Evolutionary conservation across 2,888 invertebrate species (phyloP).

Genomic region (Eumerus sabulonum): DNA sequence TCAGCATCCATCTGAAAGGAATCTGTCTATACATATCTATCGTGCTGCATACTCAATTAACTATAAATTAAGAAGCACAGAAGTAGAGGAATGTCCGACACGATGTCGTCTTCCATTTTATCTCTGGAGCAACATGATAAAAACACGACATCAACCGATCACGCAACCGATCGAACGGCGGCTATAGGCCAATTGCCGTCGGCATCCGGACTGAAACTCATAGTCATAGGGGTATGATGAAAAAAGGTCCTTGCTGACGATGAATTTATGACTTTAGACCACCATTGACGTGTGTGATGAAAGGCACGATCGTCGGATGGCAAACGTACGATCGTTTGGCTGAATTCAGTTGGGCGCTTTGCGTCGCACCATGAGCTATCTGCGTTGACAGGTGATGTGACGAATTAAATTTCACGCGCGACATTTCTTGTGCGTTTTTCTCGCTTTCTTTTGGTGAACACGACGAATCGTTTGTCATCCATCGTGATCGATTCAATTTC

Average conservation of each 20-base stretch:
- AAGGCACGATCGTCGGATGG: conserved; percentile 20
- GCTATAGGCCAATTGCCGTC: conserved; percentile 25
- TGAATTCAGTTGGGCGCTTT: conserved; percentile 43
- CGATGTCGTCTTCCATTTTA: conserved; percentile 58
- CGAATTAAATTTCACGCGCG: conserved; percentile 68
- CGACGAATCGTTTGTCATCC: conserved; percentile 64
- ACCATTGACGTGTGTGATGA: conserved; percentile 65
- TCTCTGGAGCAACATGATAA: conserved; percentile 55
- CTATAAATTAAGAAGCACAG: conserved; percentile 54
- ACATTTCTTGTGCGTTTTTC: conserved; percentile 35
- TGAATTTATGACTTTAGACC: conserved; percentile 67
- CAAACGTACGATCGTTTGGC: conserved; percentile 16
- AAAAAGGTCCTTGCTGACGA: conserved; percentile 53
- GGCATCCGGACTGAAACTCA: conserved; percentile 34
- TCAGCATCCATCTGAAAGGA: conserved; percentile 13
- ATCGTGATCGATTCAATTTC: conserved; percentile 56
- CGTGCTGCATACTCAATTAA: conserved; percentile 46
- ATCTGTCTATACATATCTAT: too few species aligned
- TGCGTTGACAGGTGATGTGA: conserved; percentile 59
- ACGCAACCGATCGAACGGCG: conserved; percentile 54
- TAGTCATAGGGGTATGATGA: conserved; percentile 29
- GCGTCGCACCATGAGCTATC: conserved; percentile 11
- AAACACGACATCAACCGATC: conserved; percentile 54
- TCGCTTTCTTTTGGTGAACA: conserved; percentile 13
- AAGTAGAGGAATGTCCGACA: conserved; percentile 60